A percentile compares a stretch with the other conserved stretches of the same genome.
phyloP scores from a whole-genome alignment of 2,888 invertebrate genomes.

The Norana najaformis region DNA sequence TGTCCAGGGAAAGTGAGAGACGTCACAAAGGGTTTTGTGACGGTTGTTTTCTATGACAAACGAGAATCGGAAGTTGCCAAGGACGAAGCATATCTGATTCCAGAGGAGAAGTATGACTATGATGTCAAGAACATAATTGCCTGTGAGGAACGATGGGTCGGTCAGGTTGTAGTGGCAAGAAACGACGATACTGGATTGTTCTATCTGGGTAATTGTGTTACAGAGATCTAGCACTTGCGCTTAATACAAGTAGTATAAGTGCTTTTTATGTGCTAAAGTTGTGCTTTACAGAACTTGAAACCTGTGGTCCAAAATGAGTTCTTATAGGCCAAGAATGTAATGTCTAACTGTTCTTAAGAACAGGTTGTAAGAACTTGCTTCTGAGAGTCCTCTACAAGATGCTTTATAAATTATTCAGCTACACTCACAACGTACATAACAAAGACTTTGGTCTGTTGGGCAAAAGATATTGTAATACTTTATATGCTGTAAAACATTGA shows the following conservation, averaged over 20 bases:
- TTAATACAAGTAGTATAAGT: not conserved
- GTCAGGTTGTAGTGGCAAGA: constrained; percentile 53
- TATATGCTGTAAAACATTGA: too few relatives aligned
- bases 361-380: not conserved
- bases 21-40: constrained; percentile 39
- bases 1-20: constrained; percentile 53
- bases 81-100: constrained; percentile 50
- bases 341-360: not conserved
- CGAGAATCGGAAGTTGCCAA: constrained; percentile 46
- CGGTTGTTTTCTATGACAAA: constrained; percentile 53
- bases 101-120: constrained; percentile 49
- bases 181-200: constrained; percentile 51
- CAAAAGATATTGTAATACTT: too few relatives aligned
- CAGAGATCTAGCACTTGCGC: not conserved
- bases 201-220: constrained; percentile 47
- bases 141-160: constrained; percentile 52
- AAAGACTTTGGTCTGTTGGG: too few relatives aligned
- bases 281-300: not conserved
- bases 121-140: constrained; percentile 53
- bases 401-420: not conserved
- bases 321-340: not conserved
- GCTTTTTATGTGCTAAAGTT: not conserved
- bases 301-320: not conserved
- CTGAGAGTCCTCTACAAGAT: not conserved
- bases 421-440: too few relatives aligned